These are phyloP conservation scores for Abrostola triplasia DNA, from an alignment of 2,888 invertebrate genomes.

Conservation along the genomic window DNA sequence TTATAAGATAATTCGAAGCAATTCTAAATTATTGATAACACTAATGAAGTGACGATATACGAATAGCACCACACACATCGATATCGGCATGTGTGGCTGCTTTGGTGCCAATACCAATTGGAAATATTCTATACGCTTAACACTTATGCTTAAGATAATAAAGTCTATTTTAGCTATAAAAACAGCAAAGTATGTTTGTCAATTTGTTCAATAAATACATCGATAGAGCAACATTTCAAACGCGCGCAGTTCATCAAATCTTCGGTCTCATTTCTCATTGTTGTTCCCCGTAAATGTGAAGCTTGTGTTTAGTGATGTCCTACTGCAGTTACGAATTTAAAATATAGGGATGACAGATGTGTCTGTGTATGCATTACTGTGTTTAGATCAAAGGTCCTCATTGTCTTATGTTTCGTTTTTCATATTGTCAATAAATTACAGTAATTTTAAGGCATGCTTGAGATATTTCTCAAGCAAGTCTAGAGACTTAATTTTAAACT, in stretches of 20 bases:
- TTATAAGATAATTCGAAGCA: slow-evolving; percentile 55
- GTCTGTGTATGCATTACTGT: no score
- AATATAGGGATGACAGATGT: background rate
- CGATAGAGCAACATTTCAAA: slow-evolving; percentile 76
- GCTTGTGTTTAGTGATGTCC: slow-evolving; percentile 44
- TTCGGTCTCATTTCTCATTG: slow-evolving; percentile 80
- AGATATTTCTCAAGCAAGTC: no score
- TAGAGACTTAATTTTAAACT: no score
- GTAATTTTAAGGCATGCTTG: no score
- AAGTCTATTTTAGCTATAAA: slow-evolving; percentile 44
- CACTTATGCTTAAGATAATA: slow-evolving; percentile 46
- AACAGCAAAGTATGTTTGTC: slow-evolving; percentile 24
- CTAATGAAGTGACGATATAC: slow-evolving; percentile 76
- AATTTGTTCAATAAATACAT: slow-evolving; percentile 73
- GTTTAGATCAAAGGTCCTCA: no score
- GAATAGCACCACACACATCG: slow-evolving; percentile 72
- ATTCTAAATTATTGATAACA: slow-evolving; percentile 66
- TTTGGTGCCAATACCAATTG: slow-evolving; percentile 27
- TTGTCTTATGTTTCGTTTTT: no score
- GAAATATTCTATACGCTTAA: slow-evolving; percentile 5
- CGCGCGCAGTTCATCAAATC: slow-evolving; percentile 79
- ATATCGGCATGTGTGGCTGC: slow-evolving; percentile 66
- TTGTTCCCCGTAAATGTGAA: slow-evolving; percentile 56
- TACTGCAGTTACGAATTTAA: slow-evolving; percentile 54
- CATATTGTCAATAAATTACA: no score